Conservation (phyloP, 2,797 vertebrate genomes). For the Neosilurus mollespiculum region DNA sequence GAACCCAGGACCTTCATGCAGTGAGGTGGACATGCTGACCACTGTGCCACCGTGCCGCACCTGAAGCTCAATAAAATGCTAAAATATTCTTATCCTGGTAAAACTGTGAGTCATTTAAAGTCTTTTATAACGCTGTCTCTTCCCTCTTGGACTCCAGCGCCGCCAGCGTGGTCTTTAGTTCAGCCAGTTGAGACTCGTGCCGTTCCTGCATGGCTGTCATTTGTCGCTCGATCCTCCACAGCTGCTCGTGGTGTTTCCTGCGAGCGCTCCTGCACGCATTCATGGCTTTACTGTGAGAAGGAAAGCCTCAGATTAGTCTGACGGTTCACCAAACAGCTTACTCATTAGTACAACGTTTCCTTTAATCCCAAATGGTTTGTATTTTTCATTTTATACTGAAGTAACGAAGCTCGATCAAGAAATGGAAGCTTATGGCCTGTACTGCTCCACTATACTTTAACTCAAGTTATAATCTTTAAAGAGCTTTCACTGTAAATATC, state of each 20-base stretch:
- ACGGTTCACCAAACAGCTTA: not conserved
- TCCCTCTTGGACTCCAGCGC: constrained; percentile 69
- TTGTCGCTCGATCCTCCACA: constrained; percentile 79
- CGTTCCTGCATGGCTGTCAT: constrained; percentile 71
- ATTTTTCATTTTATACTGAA: not conserved
- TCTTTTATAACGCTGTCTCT: constrained; percentile 73
- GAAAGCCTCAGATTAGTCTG: constrained; percentile 28
- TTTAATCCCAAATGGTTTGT: not conserved
- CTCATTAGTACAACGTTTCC: not conserved
- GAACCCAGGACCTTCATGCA: too few relatives aligned
- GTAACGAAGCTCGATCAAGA: not conserved
- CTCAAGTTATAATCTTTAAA: not conserved
- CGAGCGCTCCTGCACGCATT: constrained; percentile 79
- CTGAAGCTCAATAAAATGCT: not conserved
- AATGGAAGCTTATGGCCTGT: not conserved
- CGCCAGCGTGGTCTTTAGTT: constrained; percentile 62
- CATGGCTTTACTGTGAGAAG: constrained; percentile 75
- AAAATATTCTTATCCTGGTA: not conserved
- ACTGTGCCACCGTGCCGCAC: too few relatives aligned
- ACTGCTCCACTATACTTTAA: not conserved
- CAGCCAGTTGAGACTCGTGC: constrained; percentile 68
- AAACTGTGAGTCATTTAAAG: not conserved
- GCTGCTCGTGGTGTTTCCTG: constrained; percentile 83
- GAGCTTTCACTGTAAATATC: not conserved
- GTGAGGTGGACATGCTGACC: too few relatives aligned